Conservation (phyloP, 2,797 vertebrate genomes). For the Enteromius mattozi region DNA sequence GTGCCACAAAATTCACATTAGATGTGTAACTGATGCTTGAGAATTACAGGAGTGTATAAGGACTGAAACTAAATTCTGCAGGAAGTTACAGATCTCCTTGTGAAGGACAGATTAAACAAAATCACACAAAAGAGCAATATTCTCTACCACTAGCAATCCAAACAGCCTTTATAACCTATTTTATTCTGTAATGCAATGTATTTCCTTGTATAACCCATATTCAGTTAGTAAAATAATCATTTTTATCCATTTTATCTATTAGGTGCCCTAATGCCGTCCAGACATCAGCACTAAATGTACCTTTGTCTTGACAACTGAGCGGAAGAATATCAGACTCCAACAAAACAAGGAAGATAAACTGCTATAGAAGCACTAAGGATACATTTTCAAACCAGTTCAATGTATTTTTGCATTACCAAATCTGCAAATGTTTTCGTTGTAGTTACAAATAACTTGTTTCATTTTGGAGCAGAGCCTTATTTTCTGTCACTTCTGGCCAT, state of each 20-base stretch:
- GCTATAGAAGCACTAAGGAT: background rate
- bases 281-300: background rate
- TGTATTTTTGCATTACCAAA: too few relatives aligned
- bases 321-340: background rate
- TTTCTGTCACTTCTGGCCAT: background rate
- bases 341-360: slow-evolving; percentile 17
- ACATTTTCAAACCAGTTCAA: background rate
- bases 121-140: background rate
- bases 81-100: background rate
- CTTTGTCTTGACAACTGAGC: background rate
- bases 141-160: background rate
- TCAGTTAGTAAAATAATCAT: background rate
- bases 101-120: background rate
- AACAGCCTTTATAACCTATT: background rate
- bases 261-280: background rate
- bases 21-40: slow-evolving; percentile 5
- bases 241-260: background rate
- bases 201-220: background rate
- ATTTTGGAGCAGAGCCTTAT: too few relatives aligned
- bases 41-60: background rate
- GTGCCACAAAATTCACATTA: background rate
- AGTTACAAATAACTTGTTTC: too few relatives aligned
- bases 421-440: background rate
- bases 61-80: slow-evolving; percentile 8
- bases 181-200: background rate